phyloP scores from a whole-genome alignment of 2,113 vertebrate species.

The Recurvirostra avosetta region DNA sequence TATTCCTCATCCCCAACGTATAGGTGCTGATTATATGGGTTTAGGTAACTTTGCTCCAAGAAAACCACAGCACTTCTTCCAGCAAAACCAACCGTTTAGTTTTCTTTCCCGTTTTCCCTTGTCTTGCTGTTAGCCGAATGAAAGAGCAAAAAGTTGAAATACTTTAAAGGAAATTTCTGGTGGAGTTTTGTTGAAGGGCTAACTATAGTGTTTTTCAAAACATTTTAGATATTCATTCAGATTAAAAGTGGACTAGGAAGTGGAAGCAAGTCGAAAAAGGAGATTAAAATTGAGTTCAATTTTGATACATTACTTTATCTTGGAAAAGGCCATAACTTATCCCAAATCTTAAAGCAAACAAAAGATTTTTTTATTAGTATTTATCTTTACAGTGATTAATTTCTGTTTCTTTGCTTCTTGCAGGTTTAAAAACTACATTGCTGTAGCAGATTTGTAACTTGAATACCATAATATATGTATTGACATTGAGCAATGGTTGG shows the following conservation, averaged over 20 bases:
- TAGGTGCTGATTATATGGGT: neutral
- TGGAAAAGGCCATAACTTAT: neutral
- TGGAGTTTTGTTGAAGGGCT: neutral
- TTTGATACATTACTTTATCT: neutral
- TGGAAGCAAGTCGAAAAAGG: neutral
- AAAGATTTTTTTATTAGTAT: no score
- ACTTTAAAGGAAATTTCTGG: neutral
- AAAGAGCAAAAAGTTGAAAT: neutral
- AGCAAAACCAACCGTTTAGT: neutral
- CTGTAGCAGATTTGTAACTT: neutral
- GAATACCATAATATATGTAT: neutral
- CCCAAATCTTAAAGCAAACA: neutral
- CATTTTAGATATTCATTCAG: neutral
- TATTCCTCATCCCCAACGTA: fast-evolving
- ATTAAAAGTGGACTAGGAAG: neutral
- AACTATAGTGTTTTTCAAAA: neutral
- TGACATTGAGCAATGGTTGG: neutral
- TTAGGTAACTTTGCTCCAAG: neutral
- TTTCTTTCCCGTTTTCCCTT: neutral
- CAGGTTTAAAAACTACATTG: neutral
- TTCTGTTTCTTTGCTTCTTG: neutral
- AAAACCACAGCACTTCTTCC: neutral
- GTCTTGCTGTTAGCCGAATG: neutral
- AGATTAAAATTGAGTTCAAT: neutral
- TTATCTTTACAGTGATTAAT: neutral